These are phyloP conservation scores for Nipponia nippon DNA, from an alignment of 2,113 vertebrate genomes.

Conservation along the genomic window DNA sequence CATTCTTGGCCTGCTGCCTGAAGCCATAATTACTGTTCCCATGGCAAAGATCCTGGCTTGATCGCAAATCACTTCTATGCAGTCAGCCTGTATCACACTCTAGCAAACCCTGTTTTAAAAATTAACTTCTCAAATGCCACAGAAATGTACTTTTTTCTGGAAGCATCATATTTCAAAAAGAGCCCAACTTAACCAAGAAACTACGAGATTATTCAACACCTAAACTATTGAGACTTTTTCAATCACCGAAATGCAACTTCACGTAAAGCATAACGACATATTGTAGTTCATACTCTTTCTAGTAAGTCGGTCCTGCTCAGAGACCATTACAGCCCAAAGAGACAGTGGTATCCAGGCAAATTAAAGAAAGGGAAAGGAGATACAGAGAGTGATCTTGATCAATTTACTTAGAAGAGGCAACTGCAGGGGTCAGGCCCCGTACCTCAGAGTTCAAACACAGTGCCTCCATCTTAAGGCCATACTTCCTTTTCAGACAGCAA, in stretches of 20 bases:
- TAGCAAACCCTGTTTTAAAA: constrained; percentile 37
- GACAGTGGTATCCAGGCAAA: neutral
- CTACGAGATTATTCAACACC: neutral
- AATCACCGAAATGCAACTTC: neutral
- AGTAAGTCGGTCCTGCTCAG: neutral
- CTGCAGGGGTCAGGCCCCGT: neutral
- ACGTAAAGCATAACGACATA: neutral
- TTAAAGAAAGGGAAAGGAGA: neutral
- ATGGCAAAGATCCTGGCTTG: constrained; percentile 62
- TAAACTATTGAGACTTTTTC: neutral
- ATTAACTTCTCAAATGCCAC: constrained; percentile 44
- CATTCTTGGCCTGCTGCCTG: constrained; percentile 57
- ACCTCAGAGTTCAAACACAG: neutral
- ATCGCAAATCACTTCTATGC: constrained; percentile 55
- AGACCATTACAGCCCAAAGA: neutral
- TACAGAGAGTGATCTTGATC: neutral
- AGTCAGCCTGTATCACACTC: constrained; percentile 22
- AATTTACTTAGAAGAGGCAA: neutral
- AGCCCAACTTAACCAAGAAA: neutral
- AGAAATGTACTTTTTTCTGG: neutral
- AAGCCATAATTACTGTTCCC: constrained; percentile 64
- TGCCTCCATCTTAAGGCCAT: neutral
- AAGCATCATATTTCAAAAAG: neutral
- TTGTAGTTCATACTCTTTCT: neutral
- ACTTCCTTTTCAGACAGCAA: neutral